A percentile compares a stretch with the other conserved stretches of the same genome.
Conservation (phyloP, 2,113 vertebrate species). For the Plotosus lineatus region DNA sequence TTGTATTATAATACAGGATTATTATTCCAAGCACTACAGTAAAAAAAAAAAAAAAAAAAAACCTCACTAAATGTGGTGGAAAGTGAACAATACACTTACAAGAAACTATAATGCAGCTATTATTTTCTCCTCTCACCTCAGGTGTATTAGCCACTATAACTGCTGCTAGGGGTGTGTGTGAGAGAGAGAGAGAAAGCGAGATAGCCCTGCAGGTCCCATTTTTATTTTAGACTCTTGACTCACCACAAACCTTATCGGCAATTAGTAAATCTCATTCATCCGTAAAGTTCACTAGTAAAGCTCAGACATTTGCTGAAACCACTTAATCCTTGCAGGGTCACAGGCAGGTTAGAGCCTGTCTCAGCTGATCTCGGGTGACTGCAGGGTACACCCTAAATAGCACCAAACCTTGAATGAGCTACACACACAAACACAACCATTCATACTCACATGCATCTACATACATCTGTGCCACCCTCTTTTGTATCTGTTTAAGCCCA, state of each 20-base stretch:
- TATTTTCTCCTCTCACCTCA: neutral
- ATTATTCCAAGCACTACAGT: slow-evolving; percentile 18
- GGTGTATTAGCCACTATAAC: slow-evolving; percentile 1
- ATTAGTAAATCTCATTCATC: too few species aligned
- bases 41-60: neutral
- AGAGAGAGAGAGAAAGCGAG: neutral
- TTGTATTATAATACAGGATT: slow-evolving; percentile 41
- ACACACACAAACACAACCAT: too few species aligned
- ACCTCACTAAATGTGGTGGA: neutral
- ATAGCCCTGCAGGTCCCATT: neutral
- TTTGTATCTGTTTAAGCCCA: too few species aligned
- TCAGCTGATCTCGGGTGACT: too few species aligned
- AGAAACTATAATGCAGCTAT: neutral
- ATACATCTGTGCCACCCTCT: too few species aligned
- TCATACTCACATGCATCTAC: too few species aligned
- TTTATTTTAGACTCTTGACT: neutral
- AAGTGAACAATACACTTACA: slow-evolving; percentile 11
- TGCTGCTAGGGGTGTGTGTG: neutral
- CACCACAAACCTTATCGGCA: neutral
- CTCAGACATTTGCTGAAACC: too few species aligned
- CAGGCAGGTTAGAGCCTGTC: too few species aligned
- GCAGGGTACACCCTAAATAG: too few species aligned
- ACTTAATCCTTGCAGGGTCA: too few species aligned
- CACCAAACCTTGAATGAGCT: too few species aligned
- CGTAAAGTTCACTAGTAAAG: too few species aligned